Percentiles rank a stretch among this genome's conserved stretches.
phyloP scores from a whole-genome alignment of 2,797 vertebrate species.

The Notoglanidium macrostoma region DNA sequence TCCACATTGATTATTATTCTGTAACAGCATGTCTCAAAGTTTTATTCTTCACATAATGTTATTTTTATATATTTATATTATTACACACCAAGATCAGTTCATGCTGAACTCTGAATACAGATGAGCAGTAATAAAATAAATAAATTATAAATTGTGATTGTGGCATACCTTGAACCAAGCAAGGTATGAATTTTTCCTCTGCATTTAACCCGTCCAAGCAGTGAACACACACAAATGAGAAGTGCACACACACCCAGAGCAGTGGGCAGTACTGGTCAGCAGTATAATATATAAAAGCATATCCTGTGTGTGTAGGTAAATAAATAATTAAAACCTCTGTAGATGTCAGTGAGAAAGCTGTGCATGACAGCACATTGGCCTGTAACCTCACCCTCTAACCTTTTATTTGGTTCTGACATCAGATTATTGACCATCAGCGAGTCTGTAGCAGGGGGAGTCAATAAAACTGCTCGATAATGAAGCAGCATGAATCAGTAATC shows the following conservation, averaged over 20 bases:
- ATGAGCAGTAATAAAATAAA: not conserved
- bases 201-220: no score
- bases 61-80: no score
- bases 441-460: not conserved
- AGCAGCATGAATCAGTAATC: not conserved
- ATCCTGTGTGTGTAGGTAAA: not conserved
- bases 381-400: not conserved
- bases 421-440: not conserved
- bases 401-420: not conserved
- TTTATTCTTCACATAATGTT: no score
- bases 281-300: not conserved
- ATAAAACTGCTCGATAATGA: not conserved
- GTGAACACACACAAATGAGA: no score
- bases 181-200: no score
- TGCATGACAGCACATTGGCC: not conserved
- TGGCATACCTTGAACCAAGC: no score
- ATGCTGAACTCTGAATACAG: no score
- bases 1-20: not conserved
- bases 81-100: not conserved
- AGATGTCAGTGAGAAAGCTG: not conserved
- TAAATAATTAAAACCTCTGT: not conserved
- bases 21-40: not conserved
- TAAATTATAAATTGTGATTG: no score
- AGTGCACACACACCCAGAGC: no score
- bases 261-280: no score